phyloP scores from a whole-genome alignment of 2,888 invertebrate species.

The Himalopsyche kuldschensis region DNA sequence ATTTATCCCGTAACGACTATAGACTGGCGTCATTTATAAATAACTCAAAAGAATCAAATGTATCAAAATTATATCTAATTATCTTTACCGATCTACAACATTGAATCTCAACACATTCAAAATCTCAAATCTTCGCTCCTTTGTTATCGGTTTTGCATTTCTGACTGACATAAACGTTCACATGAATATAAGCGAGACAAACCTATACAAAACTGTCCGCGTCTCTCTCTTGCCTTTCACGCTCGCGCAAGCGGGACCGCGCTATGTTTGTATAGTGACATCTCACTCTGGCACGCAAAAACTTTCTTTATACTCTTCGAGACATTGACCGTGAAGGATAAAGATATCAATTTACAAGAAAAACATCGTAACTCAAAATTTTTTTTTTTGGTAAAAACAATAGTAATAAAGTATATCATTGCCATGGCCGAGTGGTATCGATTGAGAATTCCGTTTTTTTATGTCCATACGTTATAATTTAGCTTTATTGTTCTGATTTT shows the following conservation, averaged over 20 bases:
- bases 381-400: not conserved
- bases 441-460: too few relatives aligned
- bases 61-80: not conserved
- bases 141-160: not conserved
- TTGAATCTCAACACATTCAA: not conserved
- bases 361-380: not conserved
- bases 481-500: too few relatives aligned
- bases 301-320: not conserved
- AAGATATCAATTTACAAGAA: not conserved
- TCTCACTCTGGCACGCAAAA: not conserved
- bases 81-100: not conserved
- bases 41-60: too few relatives aligned
- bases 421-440: too few relatives aligned
- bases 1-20: too few relatives aligned
- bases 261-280: not conserved
- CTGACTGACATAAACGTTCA: not conserved
- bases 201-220: not conserved
- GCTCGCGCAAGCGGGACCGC: not conserved
- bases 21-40: too few relatives aligned
- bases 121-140: not conserved
- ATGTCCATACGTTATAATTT: too few relatives aligned
- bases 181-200: not conserved
- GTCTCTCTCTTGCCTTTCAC: not conserved
- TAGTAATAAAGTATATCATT: too few relatives aligned
- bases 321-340: not conserved